phyloP scores from a whole-genome alignment of 1,140 invertebrate species.

The Drosophila rhopaloa region DNA sequence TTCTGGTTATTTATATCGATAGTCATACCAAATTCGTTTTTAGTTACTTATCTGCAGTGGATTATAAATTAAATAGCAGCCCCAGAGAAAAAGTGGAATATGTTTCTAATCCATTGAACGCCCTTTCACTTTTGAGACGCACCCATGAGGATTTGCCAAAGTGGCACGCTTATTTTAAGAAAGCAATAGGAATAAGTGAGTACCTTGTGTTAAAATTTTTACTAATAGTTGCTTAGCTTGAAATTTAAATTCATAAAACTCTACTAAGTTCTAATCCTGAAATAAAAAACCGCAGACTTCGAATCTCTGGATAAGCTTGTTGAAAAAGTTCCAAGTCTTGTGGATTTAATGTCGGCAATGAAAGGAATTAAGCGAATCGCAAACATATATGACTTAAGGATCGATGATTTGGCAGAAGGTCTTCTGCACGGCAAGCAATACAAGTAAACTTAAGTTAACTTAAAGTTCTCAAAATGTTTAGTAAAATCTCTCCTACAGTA shows the following conservation, averaged over 20 bases:
- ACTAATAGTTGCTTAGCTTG: too few species aligned
- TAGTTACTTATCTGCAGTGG: not conserved
- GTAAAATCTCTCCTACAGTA: not conserved
- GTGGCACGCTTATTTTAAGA: constrained; percentile 26
- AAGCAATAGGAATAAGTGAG: not conserved
- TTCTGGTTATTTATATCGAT: not conserved
- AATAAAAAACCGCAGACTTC: not conserved
- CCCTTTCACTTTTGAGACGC: constrained; percentile 38
- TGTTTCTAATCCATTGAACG: constrained; percentile 54
- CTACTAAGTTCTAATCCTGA: not conserved
- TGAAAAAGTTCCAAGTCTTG: not conserved
- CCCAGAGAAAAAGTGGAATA: constrained; percentile 6
- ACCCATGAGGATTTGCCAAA: constrained; percentile 53
- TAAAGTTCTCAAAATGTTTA: not conserved
- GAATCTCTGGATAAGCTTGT: not conserved
- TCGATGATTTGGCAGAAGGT: constrained; percentile 24
- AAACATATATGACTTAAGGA: not conserved
- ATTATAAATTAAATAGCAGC: not conserved
- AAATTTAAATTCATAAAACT: too few species aligned
- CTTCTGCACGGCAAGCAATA: constrained; percentile 12
- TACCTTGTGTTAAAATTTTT: not conserved
- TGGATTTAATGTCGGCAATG: constrained; percentile 10
- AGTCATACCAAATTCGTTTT: not conserved
- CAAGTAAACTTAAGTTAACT: not conserved
- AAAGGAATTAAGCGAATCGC: constrained; percentile 23